A percentile compares a stretch with the other conserved stretches of the same genome.
phyloP scores from a whole-genome alignment of 2,113 vertebrate species.

The Phylloscopus whistleri region DNA sequence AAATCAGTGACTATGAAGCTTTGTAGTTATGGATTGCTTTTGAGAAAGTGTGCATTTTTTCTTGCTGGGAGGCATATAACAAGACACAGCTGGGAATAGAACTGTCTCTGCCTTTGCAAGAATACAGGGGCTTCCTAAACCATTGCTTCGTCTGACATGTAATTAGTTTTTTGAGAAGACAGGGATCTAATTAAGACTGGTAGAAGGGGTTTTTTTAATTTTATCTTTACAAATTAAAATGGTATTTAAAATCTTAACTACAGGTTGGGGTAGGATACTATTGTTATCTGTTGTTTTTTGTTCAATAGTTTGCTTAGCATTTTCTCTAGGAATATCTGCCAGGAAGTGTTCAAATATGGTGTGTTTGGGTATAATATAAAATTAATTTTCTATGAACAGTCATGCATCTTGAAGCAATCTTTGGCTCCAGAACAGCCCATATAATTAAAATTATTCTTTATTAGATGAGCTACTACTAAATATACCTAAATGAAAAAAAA shows the following conservation, averaged over 20 bases:
- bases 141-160: not conserved
- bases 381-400: not conserved
- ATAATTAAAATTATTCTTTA: not conserved
- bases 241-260: not conserved
- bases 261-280: not conserved
- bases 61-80: not conserved
- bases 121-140: not conserved
- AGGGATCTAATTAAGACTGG: constrained; percentile 31
- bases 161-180: constrained; percentile 32
- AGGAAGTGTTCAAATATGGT: not conserved
- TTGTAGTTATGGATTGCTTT: not conserved
- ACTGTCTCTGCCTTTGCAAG: not conserved
- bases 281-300: not conserved
- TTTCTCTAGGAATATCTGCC: not conserved
- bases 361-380: not conserved
- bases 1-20: not conserved
- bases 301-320: not conserved
- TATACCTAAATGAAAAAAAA: not conserved
- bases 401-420: not conserved
- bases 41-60: not conserved
- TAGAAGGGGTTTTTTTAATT: not conserved
- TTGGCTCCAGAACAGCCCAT: not conserved
- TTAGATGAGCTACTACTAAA: not conserved
- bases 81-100: constrained; percentile 8
- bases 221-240: constrained; percentile 1